Evolutionary conservation across 2,113 vertebrate species (phyloP).

Genomic region (Tretioscincus oriximinensis): DNA sequence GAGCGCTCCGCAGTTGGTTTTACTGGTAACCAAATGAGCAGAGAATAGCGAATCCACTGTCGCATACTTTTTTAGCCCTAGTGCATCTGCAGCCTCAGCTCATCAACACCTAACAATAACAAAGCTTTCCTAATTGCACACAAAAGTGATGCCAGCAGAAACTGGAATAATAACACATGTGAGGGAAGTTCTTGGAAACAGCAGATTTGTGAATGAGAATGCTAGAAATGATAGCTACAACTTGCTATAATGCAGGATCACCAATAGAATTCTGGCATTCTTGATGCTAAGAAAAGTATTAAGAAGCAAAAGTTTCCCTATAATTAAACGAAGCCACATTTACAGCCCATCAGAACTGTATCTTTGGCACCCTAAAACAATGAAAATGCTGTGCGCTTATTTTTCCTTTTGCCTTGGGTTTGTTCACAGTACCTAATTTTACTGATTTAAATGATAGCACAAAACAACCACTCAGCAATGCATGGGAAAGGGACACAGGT

Average conservation of each 20-base stretch:
- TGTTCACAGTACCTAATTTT: neutral
- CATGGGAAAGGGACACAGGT: constrained; percentile 16
- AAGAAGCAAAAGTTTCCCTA: neutral
- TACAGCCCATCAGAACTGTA: neutral
- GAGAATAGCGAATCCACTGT: too few relatives aligned
- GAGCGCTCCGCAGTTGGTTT: too few relatives aligned
- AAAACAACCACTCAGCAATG: neutral
- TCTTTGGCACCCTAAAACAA: neutral
- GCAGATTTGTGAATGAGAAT: neutral
- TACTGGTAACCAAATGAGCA: too few relatives aligned
- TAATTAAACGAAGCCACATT: neutral
- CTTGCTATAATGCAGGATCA: neutral
- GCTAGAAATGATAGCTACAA: neutral
- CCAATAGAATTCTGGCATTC: neutral
- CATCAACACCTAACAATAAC: too few relatives aligned
- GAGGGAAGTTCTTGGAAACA: neutral
- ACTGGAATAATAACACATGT: neutral
- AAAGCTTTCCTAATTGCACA: neutral
- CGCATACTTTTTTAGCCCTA: too few relatives aligned
- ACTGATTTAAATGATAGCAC: neutral
- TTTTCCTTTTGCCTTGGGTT: neutral
- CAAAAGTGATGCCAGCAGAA: neutral
- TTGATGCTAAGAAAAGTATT: neutral
- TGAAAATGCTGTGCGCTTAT: neutral
- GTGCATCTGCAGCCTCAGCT: too few relatives aligned